phyloP scores from a whole-genome alignment of 2,113 vertebrate genomes.

The Puffinus mauretanicus region DNA sequence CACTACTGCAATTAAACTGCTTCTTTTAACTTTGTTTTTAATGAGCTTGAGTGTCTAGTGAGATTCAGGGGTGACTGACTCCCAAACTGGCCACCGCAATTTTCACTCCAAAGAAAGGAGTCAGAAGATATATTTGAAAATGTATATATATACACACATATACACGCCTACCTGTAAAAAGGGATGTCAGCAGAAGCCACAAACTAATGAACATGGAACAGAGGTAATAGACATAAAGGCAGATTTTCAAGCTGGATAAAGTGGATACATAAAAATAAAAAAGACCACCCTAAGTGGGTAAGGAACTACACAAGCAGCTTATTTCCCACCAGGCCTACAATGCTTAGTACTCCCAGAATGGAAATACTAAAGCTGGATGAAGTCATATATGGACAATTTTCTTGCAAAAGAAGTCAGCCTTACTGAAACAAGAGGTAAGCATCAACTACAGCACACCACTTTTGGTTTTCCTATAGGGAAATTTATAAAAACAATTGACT shows the following conservation, averaged over 20 bases:
- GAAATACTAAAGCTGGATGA: not conserved
- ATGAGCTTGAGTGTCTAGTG: not conserved
- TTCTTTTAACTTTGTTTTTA: not conserved
- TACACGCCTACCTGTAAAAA: not conserved
- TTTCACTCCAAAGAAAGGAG: not conserved
- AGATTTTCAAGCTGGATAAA: not conserved
- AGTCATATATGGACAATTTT: not conserved
- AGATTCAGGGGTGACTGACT: not conserved
- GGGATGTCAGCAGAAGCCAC: not conserved
- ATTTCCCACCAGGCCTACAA: not conserved
- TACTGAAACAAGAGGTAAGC: not conserved
- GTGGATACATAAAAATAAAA: not conserved
- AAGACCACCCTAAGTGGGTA: not conserved
- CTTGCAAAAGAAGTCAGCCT: not conserved
- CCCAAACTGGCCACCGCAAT: not conserved
- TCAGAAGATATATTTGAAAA: not conserved
- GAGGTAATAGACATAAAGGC: not conserved
- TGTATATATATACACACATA: not conserved
- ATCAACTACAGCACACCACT: not conserved
- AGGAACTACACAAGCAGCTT: not conserved
- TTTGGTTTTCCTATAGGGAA: not conserved
- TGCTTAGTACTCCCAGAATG: not conserved
- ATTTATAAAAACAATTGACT: not conserved
- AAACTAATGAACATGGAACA: not conserved
- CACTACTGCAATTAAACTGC: not conserved